Evolutionary conservation across 2,888 invertebrate species (phyloP), one percentile per base, ranked within the genome.

Genomic region (Gasteruption jaculator): DNA sequence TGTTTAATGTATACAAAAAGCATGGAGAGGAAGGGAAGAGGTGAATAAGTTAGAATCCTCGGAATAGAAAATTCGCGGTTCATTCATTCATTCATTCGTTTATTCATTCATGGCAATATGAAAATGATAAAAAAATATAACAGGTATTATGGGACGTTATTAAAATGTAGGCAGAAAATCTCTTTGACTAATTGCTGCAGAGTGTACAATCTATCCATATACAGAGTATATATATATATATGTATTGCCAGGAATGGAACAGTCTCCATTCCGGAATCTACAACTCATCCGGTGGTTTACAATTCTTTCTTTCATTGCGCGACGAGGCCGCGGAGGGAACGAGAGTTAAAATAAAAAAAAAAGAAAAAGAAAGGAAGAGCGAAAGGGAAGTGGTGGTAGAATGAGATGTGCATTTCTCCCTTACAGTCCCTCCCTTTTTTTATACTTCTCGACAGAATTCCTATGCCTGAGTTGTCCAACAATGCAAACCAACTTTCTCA

Each of bases 401-500:
- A 42, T 32, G 24, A 22, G n/a, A n/a, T 34, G 43, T 24, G 31
- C 33, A 39, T 31, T 38, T 38, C 42, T 29, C 25, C 40, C 39
- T 37, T 20, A 19, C 16, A 24, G 20, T 24, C 19, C 14, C 14
- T 32, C 31, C 43, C 34, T 32, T 37, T 24, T 39, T 24, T 29
- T 26, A 20, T 33, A 15, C 45, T 37, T 35, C 22, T 22, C 38
- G 20, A n/a, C n/a, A n/a, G n/a, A n/a, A n/a, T n/a, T n/a, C n/a
- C n/a, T n/a, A n/a, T 32, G 47, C 51, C 48, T 53, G 54, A 55
- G 54, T 59, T 58, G 56, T 58, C 57, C 60, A 61, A 65, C 65
- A 65, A 65, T 64, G 63, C 63, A 65, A 63, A 65, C 65, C 63
- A 62, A 62, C 61, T 63, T 64, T 65, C 61, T 62, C 65, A 58